Conservation (phyloP, 2,113 vertebrate species). For the Gymnorhina tibicen region DNA sequence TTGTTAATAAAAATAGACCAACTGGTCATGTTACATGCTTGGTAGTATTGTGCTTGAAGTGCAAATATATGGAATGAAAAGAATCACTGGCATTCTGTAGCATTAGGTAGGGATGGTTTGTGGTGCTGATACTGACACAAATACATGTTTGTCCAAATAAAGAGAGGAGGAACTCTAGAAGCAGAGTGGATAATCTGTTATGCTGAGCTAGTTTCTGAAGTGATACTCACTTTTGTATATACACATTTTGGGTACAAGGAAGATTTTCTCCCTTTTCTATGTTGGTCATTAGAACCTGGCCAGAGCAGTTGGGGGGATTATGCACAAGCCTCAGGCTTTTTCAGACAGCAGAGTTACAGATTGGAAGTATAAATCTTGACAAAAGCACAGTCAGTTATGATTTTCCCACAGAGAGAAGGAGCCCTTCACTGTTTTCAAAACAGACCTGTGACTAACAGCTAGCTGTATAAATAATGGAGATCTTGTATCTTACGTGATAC, state of each 20-base stretch:
- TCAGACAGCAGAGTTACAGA: background rate
- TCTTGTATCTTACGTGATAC: background rate
- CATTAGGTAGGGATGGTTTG: background rate
- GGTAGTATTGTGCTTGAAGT: background rate
- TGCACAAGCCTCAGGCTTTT: background rate
- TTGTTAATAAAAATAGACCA: constrained; percentile 4
- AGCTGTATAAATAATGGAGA: constrained; percentile 17
- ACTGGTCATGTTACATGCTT: background rate
- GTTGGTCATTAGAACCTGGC: background rate
- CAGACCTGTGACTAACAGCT: constrained; percentile 10
- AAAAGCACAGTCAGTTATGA: background rate
- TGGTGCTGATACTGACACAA: background rate
- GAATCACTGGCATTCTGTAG: background rate
- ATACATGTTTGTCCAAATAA: background rate
- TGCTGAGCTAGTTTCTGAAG: background rate
- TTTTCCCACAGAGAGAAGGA: background rate
- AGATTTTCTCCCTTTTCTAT: background rate
- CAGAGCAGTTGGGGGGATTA: background rate
- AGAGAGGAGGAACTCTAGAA: background rate
- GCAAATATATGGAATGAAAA: background rate
- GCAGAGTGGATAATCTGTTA: background rate
- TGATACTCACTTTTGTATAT: background rate
- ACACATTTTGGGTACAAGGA: background rate
- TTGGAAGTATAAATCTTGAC: background rate
- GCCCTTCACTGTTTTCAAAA: constrained; percentile 11